Evolutionary conservation across 2,797 vertebrate genomes (phyloP), one percentile per base, ranked within the genome.

Genomic region (Luscinia megarhynchos): DNA sequence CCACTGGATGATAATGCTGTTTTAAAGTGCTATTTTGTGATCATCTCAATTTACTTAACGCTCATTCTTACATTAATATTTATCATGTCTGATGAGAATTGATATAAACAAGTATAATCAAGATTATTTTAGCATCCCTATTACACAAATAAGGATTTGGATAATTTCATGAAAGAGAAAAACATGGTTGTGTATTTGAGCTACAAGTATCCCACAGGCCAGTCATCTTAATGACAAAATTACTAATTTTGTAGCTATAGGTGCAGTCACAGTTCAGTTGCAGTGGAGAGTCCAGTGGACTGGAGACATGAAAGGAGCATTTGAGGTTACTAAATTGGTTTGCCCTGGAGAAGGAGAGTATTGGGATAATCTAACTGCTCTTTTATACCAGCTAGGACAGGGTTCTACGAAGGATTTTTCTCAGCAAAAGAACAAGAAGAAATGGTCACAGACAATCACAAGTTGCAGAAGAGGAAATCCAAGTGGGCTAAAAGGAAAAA

Each of bases 61-160:
- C 55, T 87, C 69, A 76, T 92, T 87, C 51, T 85, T 72, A 32
- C 82, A 93, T 89, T 93, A 94, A 89, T 92, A 95, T 94, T 97
- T 95, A 92, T 94, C 55, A 45, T 51, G 27, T 45, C 87, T 92
- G 87, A 95, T 94, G 66, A 95, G 82, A 95, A 93, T 89, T 78
- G 62, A 94, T 93, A 92, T 84, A 95, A 92, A 96, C 68, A 89
- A 94, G 82, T 83, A 84, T 83, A 92, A 95, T 84, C 55, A 89
- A 94, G 81, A 90, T 93, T 61, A 92, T 93, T 94, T 93, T 73
- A 84, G 51, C 64, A 89, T 87, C 66, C n/a, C 84, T 87, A 72
- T 89, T 89, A 84, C 62, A 89, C 51, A 92, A 87, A 63, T 3
- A 53, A 53, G 2, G 40, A 90, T 87, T 80, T 11, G 54, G 36